Evolutionary conservation across 2,113 vertebrate species (phyloP), one percentile per base, ranked within the genome.

Genomic region (Trochalopteron elliotii): DNA sequence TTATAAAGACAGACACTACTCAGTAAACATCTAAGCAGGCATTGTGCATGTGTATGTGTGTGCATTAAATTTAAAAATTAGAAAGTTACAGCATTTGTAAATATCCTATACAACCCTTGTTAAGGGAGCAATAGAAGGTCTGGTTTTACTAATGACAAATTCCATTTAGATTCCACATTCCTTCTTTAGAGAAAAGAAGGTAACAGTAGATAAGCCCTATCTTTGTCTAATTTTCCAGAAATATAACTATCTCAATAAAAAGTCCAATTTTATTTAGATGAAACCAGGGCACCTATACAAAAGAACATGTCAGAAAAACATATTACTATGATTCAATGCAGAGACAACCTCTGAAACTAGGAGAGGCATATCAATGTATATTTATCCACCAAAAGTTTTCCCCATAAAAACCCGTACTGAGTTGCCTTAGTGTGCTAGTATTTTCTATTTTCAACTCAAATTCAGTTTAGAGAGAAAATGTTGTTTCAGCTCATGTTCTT

Each of bases 371-470:
- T 57, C 57, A 78, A 83, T 22, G 33, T 78, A 40, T 35, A 69
- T 76, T 74, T 87, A 79, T 47, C 78, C 31, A 79, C 45, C 35
- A 83, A 30, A 89, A 74, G 25, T 55, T 69, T 87, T 56, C 39
- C 47, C 10, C 0, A 5, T 16, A 82, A 57, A 61, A 15, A 1
- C 3, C 23, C 42, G 30, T 83, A 31, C 31, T 67, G 49, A 49
- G 37, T 60, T 87, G 15, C 63, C 35, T 83, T 50, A 67, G 39
- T 44, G 39, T 57, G 22, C 50, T 61, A 61, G 8, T 47, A 25
- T 85, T 94, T 96, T 89, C 69, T 49, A 33, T 72, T 93, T 95
- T 82, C 4, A 2, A 61, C 56, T 86, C 35, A 86, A 90, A 93
- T 78, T 77, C 28, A 61, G 42, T 81, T 92, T 81, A 40, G 44